These are phyloP conservation scores for Lanius collurio DNA, from an alignment of 2,113 vertebrate species.

Conservation along the genomic window DNA sequence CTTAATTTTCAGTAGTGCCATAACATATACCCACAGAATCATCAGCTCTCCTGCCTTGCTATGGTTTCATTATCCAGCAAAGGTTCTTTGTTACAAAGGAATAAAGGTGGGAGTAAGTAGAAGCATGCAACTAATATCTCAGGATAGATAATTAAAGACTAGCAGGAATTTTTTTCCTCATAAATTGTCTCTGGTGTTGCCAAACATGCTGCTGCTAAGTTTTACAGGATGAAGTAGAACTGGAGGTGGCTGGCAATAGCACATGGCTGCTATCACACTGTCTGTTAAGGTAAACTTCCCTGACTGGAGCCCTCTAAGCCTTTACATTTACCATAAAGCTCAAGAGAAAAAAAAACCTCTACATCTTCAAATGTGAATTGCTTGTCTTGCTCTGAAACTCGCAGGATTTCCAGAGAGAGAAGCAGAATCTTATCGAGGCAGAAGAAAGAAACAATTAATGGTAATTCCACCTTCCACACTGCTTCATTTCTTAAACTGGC, in stretches of 20 bases:
- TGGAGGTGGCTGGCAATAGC: neutral
- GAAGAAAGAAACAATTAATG: neutral
- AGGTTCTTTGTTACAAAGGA: neutral
- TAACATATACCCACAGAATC: neutral
- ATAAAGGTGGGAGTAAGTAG: neutral
- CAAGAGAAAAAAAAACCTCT: neutral
- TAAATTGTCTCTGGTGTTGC: neutral
- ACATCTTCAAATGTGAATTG: neutral
- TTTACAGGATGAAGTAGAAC: neutral
- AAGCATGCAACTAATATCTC: neutral
- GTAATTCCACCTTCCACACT: neutral
- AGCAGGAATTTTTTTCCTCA: neutral
- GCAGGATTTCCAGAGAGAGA: neutral
- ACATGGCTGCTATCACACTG: neutral
- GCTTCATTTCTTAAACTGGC: neutral
- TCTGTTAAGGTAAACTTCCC: neutral
- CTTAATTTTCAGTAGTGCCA: neutral
- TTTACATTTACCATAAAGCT: neutral
- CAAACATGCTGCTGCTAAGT: neutral
- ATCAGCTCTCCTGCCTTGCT: neutral
- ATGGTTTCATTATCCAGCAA: neutral
- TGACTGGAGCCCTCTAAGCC: neutral
- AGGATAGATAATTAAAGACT: constrained; percentile 2
- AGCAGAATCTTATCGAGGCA: neutral
- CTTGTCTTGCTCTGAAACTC: neutral